Percentiles rank a stretch among this genome's conserved stretches.
Evolutionary conservation across 2,888 invertebrate genomes (phyloP).

Genomic region (Leptinotarsa tumamoca): DNA sequence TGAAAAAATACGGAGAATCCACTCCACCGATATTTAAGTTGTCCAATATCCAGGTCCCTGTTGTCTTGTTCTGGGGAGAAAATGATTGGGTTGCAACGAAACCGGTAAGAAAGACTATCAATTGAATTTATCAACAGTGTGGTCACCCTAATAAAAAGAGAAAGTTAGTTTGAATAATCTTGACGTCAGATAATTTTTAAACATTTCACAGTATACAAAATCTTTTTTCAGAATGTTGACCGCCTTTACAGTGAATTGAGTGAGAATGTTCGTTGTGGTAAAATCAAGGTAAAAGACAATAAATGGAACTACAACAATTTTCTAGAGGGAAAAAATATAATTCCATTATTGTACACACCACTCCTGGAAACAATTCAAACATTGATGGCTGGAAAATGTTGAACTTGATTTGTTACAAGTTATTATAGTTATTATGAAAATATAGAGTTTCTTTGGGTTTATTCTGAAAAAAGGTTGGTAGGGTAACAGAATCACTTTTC

Average conservation of each 20-base stretch:
- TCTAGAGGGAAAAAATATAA: constrained; percentile 63
- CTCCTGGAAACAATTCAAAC: neutral
- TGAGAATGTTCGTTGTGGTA: constrained; percentile 53
- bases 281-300: constrained; percentile 59
- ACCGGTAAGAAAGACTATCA: constrained; percentile 22
- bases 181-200: neutral
- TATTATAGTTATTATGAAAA: too few species aligned
- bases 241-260: constrained; percentile 59
- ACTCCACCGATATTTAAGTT: constrained; percentile 30
- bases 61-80: constrained; percentile 30
- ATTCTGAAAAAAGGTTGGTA: too few species aligned
- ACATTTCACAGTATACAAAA: neutral
- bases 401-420: neutral
- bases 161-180: too few species aligned
- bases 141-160: too few species aligned
- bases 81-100: constrained; percentile 39
- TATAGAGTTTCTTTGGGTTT: too few species aligned
- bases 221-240: constrained; percentile 63
- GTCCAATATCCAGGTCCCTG: constrained; percentile 31
- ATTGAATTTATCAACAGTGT: neutral
- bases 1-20: constrained; percentile 26
- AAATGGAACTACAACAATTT: constrained; percentile 69
- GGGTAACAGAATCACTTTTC: too few species aligned
- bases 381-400: neutral
- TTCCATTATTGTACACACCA: neutral